Base-by-base conservation (phyloP, 2,888 invertebrate species). In the Pheosia gnoma region DNA sequence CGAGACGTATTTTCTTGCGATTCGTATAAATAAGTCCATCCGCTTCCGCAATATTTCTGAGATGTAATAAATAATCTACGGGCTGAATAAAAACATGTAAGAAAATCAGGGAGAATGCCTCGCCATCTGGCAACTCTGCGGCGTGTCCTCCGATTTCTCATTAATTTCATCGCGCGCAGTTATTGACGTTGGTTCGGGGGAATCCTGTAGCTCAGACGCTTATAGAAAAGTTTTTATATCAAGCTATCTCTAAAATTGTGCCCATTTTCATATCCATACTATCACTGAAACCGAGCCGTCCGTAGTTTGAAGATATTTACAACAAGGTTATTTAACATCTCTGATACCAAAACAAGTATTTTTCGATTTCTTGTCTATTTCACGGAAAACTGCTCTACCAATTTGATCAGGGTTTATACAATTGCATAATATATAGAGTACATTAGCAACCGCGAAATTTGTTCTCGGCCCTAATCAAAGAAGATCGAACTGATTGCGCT, bases 131-230 rank as follows among this genome's bases (percentile, higher is more conserved):
- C 47, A n/a, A 4, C 47, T n/a, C 47, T 4, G 47, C 47, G 47
- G 47, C n/a, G 47, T 51, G 25, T 13, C 8, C 51, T 13, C 49
- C 6, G 51, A 25, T 25, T 25, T 25, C 51, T 51, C 25, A 25
- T 47, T 47, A 51, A 51, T 51, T 51, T 51, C 51, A 51, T 51
- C 47, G 11, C 47, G 47, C 47, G 47, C n/a, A 3, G 47, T 47
- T 47, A n/a, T 47, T 11, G 47, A 47, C n/a, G 47, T n/a, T 47
- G 47, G 11, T 47, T n/a, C 11, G 11, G n/a, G n/a, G 47, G 47
- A 47, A 47, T n/a, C 47, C 47, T n/a, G 11, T n/a, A n/a, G 47
- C 47, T 47, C 47, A 11, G 5, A 6, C 2, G 47, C 43, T 45
- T 6, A 10, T 8, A 51, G 9, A 49, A 49, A 0, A 13, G 25